These are phyloP conservation scores for Limonius californicus DNA, from an alignment of 1,140 invertebrate genomes.

Conservation along the genomic window DNA sequence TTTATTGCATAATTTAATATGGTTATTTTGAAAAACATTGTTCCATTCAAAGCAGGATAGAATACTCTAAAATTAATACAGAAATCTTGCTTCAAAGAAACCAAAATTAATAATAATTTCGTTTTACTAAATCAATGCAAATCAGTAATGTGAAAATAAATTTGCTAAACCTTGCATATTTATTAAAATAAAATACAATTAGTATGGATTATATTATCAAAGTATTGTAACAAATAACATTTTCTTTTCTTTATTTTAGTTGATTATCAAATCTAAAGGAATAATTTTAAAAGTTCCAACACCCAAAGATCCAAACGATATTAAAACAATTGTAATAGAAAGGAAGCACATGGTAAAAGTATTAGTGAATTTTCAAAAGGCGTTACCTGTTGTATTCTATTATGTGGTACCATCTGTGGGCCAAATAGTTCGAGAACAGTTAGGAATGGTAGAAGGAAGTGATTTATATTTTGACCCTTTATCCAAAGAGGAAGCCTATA, in stretches of 20 bases:
- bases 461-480: constrained; percentile 57
- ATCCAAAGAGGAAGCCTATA: constrained; percentile 61
- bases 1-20: too few species aligned
- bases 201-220: too few species aligned
- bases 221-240: too few species aligned
- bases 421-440: constrained; percentile 59
- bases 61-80: too few species aligned
- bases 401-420: constrained; percentile 65
- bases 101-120: too few species aligned
- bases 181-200: too few species aligned
- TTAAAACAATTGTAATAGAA: constrained; percentile 59
- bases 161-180: too few species aligned
- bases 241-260: not conserved
- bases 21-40: too few species aligned
- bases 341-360: constrained; percentile 66
- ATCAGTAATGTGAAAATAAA: too few species aligned
- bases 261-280: constrained; percentile 58
- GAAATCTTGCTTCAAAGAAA: too few species aligned
- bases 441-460: constrained; percentile 65
- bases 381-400: constrained; percentile 72
- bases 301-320: constrained; percentile 55
- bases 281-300: constrained; percentile 65
- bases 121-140: too few species aligned
- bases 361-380: constrained; percentile 68
- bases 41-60: too few species aligned